These are phyloP conservation scores for Oscheius sp. DNA, from an alignment of 2,888 invertebrate genomes.

Conservation along the genomic window DNA sequence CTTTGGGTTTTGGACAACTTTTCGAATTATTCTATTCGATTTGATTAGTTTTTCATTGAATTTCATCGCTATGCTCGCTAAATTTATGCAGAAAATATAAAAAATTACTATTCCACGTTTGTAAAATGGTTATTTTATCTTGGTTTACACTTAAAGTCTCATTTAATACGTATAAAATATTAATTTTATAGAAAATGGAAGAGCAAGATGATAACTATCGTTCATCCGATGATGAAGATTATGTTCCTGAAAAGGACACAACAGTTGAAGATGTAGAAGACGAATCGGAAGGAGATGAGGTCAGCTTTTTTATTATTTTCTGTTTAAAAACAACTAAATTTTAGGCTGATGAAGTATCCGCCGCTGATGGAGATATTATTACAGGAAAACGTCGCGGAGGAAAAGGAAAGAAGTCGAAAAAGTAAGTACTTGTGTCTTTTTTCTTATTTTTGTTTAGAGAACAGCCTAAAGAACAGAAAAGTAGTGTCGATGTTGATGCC, in stretches of 20 bases:
- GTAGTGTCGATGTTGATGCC: slow-evolving; percentile 29
- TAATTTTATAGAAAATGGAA: slow-evolving; percentile 15
- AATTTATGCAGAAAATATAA: too few species aligned
- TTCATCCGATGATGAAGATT: slow-evolving; percentile 44
- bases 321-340: background rate
- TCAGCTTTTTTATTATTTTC: background rate
- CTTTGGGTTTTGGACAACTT: too few species aligned
- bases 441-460: background rate
- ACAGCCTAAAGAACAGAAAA: background rate
- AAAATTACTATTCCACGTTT: too few species aligned
- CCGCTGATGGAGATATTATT: slow-evolving; percentile 18
- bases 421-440: background rate
- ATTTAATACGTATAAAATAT: background rate
- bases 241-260: slow-evolving; percentile 37
- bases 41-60: too few species aligned
- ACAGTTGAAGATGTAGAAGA: slow-evolving; percentile 36
- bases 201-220: slow-evolving; percentile 36
- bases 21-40: too few species aligned
- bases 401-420: too few species aligned
- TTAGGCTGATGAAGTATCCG: slow-evolving; percentile 29
- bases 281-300: slow-evolving; percentile 40
- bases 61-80: too few species aligned
- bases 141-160: background rate
- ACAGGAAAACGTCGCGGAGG: background rate
- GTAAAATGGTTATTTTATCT: background rate